A percentile compares a stretch with the other conserved stretches of the same genome.
These are phyloP conservation scores for Leucozona laternaria DNA, from an alignment of 2,888 invertebrate species.

Conservation along the genomic window DNA sequence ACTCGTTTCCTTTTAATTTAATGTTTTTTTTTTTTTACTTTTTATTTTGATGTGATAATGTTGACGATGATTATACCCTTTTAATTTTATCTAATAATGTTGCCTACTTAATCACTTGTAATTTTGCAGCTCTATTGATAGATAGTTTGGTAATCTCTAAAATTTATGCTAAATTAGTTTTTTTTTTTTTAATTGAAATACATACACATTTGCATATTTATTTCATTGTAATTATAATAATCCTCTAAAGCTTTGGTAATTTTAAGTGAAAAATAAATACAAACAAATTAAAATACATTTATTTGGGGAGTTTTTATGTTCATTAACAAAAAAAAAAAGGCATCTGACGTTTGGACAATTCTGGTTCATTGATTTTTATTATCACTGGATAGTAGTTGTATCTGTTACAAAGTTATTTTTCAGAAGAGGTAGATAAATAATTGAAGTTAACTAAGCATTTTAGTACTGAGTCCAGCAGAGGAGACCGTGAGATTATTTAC, in stretches of 20 bases:
- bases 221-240: neutral
- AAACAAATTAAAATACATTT: neutral
- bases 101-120: conserved; percentile 68
- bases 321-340: too few relatives aligned
- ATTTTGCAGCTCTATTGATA: conserved; percentile 54
- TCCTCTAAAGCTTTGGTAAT: neutral
- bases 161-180: conserved; percentile 65
- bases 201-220: conserved; percentile 21
- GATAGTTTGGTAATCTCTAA: conserved; percentile 63
- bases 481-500: too few relatives aligned
- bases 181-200: conserved; percentile 22
- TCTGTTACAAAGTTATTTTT: too few relatives aligned
- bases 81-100: conserved; percentile 59
- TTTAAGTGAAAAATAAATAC: conserved; percentile 16
- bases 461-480: too few relatives aligned
- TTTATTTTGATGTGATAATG: conserved; percentile 55
- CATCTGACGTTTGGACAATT: too few relatives aligned
- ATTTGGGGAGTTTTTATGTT: neutral
- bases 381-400: too few relatives aligned
- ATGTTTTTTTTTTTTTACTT: neutral
- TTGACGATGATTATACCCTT: conserved; percentile 37
- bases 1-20: conserved; percentile 7
- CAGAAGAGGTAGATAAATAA: too few relatives aligned
- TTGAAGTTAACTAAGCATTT: too few relatives aligned
- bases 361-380: too few relatives aligned